These are phyloP conservation scores for Petromus typicus DNA, from an alignment of 2,113 vertebrate species.

Conservation along the genomic window DNA sequence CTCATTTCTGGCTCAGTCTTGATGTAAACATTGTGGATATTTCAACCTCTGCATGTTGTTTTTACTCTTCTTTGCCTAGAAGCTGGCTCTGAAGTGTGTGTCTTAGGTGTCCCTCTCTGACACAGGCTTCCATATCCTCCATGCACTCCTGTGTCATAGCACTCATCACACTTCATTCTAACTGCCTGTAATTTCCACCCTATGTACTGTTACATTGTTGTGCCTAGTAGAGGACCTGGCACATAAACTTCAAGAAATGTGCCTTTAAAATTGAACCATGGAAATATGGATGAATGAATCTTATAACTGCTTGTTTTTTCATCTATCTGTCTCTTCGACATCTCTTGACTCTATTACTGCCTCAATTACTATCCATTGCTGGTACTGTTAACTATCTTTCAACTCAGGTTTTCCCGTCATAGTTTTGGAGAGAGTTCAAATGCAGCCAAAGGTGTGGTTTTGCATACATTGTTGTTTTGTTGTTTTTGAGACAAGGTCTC, in stretches of 20 bases:
- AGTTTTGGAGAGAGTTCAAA: neutral
- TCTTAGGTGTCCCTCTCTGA: neutral
- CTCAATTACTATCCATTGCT: neutral
- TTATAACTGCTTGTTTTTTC: neutral
- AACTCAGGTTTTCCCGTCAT: neutral
- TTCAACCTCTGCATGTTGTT: neutral
- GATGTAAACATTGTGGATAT: neutral
- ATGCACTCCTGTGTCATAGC: neutral
- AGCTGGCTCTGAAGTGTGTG: neutral
- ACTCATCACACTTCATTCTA: neutral
- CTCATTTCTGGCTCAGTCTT: neutral
- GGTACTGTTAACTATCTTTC: neutral
- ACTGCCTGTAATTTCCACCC: neutral
- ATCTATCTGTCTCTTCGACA: neutral
- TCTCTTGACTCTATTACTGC: neutral
- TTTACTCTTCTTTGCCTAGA: neutral
- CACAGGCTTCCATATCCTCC: neutral
- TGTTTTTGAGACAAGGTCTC: no score
- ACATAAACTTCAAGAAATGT: neutral
- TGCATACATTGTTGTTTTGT: neutral
- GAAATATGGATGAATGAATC: neutral
- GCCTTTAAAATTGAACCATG: neutral
- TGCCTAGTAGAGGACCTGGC: neutral
- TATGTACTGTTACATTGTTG: neutral
- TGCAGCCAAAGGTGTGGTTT: neutral